Evolutionary conservation across 2,888 invertebrate genomes (phyloP).

Genomic region (Tetranychus truncatus): DNA sequence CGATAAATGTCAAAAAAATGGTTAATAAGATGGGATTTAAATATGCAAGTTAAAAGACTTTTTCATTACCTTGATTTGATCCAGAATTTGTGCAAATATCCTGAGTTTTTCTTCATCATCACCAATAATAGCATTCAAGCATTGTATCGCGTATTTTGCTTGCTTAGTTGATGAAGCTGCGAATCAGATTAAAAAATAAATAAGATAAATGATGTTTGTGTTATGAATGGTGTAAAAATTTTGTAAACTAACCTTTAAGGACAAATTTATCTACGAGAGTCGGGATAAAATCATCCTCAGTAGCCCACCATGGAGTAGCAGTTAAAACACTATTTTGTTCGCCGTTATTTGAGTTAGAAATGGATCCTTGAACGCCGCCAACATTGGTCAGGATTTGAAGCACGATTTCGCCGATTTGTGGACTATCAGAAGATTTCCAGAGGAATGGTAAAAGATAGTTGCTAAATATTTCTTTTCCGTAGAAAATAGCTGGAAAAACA

Average conservation of each 20-base stretch:
- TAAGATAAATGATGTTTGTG: neutral
- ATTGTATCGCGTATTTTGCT: conserved; percentile 86
- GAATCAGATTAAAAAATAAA: neutral
- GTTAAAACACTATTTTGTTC: neutral
- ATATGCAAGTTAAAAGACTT: neutral
- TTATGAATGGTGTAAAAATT: neutral
- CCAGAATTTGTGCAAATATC: conserved; percentile 63
- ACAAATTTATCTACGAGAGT: conserved; percentile 21
- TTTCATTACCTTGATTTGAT: conserved; percentile 31
- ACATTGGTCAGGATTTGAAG: conserved; percentile 48
- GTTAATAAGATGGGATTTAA: neutral
- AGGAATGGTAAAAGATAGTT: conserved; percentile 22
- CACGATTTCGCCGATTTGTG: conserved; percentile 62
- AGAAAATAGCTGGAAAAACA: conserved; percentile 80
- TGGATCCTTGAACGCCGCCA: conserved; percentile 30
- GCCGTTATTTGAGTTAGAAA: conserved; percentile 2
- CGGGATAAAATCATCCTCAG: conserved; percentile 19
- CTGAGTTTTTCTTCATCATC: conserved; percentile 43
- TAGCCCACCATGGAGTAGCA: conserved; percentile 22
- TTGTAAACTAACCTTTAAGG: conserved; percentile 17
- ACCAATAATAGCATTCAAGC: conserved; percentile 42
- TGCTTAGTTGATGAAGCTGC: conserved; percentile 59
- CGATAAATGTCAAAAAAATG: neutral
- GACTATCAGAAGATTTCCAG: conserved; percentile 41
- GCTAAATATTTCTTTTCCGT: conserved; percentile 60